These are phyloP conservation scores for Heliconius cydno DNA, from an alignment of 2,888 invertebrate species.

Conservation along the genomic window DNA sequence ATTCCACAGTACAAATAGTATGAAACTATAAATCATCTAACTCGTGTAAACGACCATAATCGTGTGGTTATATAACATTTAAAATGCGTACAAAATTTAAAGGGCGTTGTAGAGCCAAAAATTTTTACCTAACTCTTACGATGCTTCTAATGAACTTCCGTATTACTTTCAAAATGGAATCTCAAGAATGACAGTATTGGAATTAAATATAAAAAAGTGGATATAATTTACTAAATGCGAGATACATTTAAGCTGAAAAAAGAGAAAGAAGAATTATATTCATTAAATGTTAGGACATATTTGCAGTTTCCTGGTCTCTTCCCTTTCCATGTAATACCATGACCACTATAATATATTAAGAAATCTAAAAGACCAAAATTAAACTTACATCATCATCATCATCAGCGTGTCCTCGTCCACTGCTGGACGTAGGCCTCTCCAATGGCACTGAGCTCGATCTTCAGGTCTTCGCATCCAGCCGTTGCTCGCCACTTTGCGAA, in stretches of 20 bases:
- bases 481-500: too few relatives aligned
- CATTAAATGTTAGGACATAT: too few relatives aligned
- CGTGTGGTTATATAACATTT: neutral
- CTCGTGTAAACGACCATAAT: neutral
- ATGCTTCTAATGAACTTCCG: neutral
- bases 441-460: too few relatives aligned
- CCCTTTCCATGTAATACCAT: neutral
- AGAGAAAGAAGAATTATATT: too few relatives aligned
- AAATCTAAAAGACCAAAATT: neutral
- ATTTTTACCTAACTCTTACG: neutral
- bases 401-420: too few relatives aligned
- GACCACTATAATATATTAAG: neutral
- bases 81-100: neutral
- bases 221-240: too few relatives aligned
- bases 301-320: neutral
- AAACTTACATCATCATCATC: too few relatives aligned
- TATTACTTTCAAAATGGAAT: neutral
- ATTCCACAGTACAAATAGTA: neutral
- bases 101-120: neutral
- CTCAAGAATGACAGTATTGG: neutral
- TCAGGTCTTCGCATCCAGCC: too few relatives aligned
- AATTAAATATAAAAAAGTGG: neutral
- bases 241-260: too few relatives aligned
- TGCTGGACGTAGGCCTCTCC: too few relatives aligned
- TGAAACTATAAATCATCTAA: constrained; percentile 4